Percentiles rank a stretch among this genome's conserved stretches.
These are phyloP conservation scores for Tetranychus truncatus DNA, from an alignment of 2,888 invertebrate species.

Conservation along the genomic window DNA sequence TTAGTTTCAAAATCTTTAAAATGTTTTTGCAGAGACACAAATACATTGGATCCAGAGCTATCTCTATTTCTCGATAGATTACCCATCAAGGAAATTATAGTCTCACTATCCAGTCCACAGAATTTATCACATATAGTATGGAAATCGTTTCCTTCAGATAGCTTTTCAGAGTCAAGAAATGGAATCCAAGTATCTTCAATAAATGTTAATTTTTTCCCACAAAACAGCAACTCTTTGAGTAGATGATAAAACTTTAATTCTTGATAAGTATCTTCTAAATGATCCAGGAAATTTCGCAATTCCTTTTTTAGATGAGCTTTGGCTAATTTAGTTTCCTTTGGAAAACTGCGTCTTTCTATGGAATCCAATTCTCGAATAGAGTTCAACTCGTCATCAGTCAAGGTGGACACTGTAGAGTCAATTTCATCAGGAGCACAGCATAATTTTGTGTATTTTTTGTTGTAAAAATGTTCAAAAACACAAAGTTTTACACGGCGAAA, in stretches of 20 bases:
- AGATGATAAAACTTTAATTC: not conserved
- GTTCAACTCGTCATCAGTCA: not conserved
- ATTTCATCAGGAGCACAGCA: not conserved
- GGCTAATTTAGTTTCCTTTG: not conserved
- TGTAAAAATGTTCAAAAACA: constrained; percentile 4
- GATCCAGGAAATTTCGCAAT: not conserved
- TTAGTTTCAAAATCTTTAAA: not conserved
- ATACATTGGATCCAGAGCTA: not conserved
- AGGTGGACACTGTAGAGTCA: not conserved
- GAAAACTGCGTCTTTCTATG: not conserved
- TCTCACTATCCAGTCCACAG: not conserved
- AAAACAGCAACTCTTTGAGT: not conserved
- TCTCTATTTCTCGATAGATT: not conserved
- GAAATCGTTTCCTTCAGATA: not conserved
- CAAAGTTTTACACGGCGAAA: not conserved
- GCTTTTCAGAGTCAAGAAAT: not conserved
- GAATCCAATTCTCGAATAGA: not conserved
- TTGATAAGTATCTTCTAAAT: not conserved
- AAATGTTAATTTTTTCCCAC: not conserved
- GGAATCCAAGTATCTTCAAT: not conserved
- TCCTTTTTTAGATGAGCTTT: not conserved
- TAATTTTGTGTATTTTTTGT: not conserved
- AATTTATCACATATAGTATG: not conserved
- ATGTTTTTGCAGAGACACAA: not conserved
- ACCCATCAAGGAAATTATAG: not conserved